Base-by-base conservation (phyloP, 2,797 vertebrate genomes). In the Poeciliopsis gracilis region DNA sequence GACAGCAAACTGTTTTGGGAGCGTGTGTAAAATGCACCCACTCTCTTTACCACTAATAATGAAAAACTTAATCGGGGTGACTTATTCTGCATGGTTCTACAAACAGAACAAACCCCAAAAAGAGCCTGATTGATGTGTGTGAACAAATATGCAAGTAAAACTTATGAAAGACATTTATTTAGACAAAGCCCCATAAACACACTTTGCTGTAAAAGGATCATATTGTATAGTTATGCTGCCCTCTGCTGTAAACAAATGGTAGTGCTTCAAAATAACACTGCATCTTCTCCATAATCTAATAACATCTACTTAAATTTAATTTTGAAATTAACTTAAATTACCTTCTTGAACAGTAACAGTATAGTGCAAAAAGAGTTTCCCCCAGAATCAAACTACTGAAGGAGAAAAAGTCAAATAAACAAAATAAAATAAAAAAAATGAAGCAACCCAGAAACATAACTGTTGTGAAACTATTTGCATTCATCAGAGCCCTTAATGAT, bases 161-260 rank as follows among this genome's bases (percentile, higher is more conserved):
- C 36, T 12, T 25, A 41, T 20, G n/a, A 28, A 25, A 43, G 41
- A 28, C n/a, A 30, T 76, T 16, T 10, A 55, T 76, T 20, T 7
- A 55, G 72, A 30, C n/a, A 30, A 59, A 79, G 70, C 2, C 41
- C 23, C 23, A 16, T 1, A 33, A 30, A 18, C 23, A 3, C 1
- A 2, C 0, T 12, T 25, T 2, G 0, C 46, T 69, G 61, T 46
- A 1, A 15, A 33, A 9, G 15, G 6, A 5, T 80, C 5, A 2
- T 70, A 49, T 12, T 43, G 12, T 80, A 30, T 76, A 78, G 59
- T 23, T 72, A 82, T 33, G 4, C 63, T 87, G 85, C 88, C 2
- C 90, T 86, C 91, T 94, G 81, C 84, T 92, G 93, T 86, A 72
- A 30, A 82, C 1, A 45, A 1, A 4, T 1, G 23, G 61, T 73